phyloP scores from a whole-genome alignment of 1,140 invertebrate species.

The Pararge aegeria region DNA sequence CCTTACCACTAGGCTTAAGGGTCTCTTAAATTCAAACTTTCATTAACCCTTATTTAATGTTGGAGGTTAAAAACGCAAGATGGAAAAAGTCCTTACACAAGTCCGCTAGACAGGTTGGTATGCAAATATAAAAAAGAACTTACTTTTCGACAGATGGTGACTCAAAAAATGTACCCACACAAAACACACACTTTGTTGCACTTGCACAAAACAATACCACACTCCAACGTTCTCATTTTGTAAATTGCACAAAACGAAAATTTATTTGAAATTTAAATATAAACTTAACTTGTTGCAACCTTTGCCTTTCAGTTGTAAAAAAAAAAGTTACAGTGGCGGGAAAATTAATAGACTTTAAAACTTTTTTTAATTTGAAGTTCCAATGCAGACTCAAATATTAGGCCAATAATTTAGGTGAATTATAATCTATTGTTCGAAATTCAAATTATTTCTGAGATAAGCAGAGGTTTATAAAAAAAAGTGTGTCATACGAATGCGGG shows the following conservation, averaged over 20 bases:
- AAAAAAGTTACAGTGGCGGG: neutral
- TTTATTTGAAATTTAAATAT: conserved; percentile 1
- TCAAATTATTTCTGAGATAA: conserved; percentile 8
- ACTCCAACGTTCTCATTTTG: conserved; percentile 54
- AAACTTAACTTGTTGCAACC: neutral
- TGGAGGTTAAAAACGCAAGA: too few relatives aligned
- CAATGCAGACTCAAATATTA: neutral
- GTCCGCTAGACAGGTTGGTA: too few relatives aligned
- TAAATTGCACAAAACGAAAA: conserved; percentile 25
- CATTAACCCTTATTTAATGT: too few relatives aligned
- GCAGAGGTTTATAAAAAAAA: conserved; percentile 34
- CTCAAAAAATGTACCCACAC: conserved; percentile 51
- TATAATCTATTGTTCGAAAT: conserved; percentile 7
- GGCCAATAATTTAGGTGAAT: too few relatives aligned
- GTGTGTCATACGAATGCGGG: conserved; percentile 65
- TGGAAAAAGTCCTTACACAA: too few relatives aligned
- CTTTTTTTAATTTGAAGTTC: neutral
- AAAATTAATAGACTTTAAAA: neutral
- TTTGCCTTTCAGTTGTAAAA: neutral
- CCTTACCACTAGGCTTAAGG: too few relatives aligned
- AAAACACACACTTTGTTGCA: conserved; percentile 63
- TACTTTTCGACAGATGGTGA: conserved; percentile 76
- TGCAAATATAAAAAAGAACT: conserved; percentile 33
- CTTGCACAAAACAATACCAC: conserved; percentile 45
- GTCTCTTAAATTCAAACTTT: too few relatives aligned